Evolutionary conservation across 2,888 invertebrate species (phyloP), one percentile per base, ranked within the genome.

Genomic region (Onthophagus sagittarius): DNA sequence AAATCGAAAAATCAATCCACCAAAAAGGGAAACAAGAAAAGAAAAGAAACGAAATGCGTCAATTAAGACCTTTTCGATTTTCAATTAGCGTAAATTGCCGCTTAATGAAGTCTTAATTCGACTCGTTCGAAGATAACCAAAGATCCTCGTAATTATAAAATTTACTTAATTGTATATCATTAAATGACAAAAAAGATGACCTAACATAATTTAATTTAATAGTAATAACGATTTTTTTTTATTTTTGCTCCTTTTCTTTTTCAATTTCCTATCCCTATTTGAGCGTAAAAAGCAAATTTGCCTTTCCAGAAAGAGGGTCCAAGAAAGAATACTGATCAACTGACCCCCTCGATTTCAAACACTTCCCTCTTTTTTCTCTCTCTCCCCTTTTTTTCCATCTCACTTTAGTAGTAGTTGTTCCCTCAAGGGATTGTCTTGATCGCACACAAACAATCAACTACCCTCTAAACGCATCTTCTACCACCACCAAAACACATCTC

Each of bases 201-300:
- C 23, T 23, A 23, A 23, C 3, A 23, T 23, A 23, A 23, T 23
- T 23, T 23, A 23, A 23, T 23, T 23, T 23, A 3, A 23, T 23
- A 23, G 23, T 23, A 23, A 23, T 23, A 23, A 23, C 3, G 23
- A 23, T 23, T 23, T 23, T 23, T 23, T 23, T 23, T 23, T 23
- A 23, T 23, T 23, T 9, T 53, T 9, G 39, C 5, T 53, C 39
- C 23, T 23, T 82, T 82, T 82, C 83, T 82, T 82, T 82, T 83
- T 83, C 83, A 82, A 83, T 83, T 83, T 83, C 82, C 83, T 83
- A 83, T 83, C 83, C 83, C 82, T 83, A 83, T 83, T 83, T 83
- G 83, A 83, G 82, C 83, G 83, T 83, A 83, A 83, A 83, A 83
- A 83, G 82, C 83, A 83, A 83, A 83, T 83, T 83, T 83, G 83